A percentile compares a stretch with the other conserved stretches of the same genome.
Evolutionary conservation across 2,113 vertebrate genomes (phyloP).

Genomic region (Verasper variegatus): DNA sequence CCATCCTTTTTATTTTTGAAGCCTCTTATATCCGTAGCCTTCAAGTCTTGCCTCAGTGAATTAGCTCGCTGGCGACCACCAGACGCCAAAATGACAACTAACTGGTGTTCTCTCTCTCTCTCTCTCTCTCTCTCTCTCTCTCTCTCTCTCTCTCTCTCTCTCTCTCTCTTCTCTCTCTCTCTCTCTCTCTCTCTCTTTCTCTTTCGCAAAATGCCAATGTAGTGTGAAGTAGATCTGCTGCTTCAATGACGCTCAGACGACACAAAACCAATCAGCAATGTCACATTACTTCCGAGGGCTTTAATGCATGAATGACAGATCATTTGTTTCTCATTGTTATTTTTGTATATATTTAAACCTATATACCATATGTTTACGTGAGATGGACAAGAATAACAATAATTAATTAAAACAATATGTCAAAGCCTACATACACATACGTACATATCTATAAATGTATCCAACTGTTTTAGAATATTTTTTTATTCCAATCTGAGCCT

Average conservation of each 20-base stretch:
- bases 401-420: not conserved
- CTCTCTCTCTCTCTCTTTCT: not conserved
- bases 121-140: not conserved
- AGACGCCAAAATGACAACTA: constrained; percentile 4
- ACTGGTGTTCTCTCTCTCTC: not conserved
- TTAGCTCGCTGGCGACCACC: not conserved
- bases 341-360: not conserved
- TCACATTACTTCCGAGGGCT: not conserved
- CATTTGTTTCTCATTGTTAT: not conserved
- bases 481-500: too few relatives aligned
- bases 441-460: too few relatives aligned
- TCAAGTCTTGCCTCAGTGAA: constrained; percentile 8
- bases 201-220: too few relatives aligned
- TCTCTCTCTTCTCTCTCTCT: too few relatives aligned
- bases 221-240: too few relatives aligned
- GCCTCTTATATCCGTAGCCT: not conserved
- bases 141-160: too few relatives aligned
- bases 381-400: not conserved
- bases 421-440: not conserved
- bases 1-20: not conserved
- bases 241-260: not conserved
- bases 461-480: too few relatives aligned
- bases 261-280: not conserved
- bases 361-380: not conserved
- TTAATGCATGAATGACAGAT: not conserved